Conservation (phyloP, 2,888 invertebrate genomes). For the Lepidochrysops patricia region DNA sequence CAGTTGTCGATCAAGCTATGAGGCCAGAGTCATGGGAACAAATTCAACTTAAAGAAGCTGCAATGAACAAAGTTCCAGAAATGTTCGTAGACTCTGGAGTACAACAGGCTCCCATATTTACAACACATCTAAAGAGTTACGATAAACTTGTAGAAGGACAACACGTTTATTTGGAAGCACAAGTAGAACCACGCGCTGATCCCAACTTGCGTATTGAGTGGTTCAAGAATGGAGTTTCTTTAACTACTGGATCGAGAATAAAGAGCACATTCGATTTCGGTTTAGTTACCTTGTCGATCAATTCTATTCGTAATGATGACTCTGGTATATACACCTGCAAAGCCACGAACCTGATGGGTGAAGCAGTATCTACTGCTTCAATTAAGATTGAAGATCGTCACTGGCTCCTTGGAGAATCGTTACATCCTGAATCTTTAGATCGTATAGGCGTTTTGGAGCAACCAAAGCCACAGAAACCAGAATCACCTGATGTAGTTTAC, state of each 20-base stretch:
- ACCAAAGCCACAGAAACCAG: constrained; percentile 79
- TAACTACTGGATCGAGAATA: constrained; percentile 91
- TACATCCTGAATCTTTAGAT: constrained; percentile 91
- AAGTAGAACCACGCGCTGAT: constrained; percentile 92
- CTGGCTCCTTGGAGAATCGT: constrained; percentile 89
- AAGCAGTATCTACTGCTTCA: constrained; percentile 93
- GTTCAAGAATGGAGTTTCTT: constrained; percentile 92
- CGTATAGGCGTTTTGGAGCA: constrained; percentile 91
- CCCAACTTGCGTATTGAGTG: constrained; percentile 91
- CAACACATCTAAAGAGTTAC: constrained; percentile 89
- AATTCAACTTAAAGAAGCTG: constrained; percentile 92
- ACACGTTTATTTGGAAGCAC: constrained; percentile 89
- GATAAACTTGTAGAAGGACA: constrained; percentile 90
- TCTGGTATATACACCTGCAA: constrained; percentile 97
- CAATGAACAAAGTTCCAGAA: constrained; percentile 91
- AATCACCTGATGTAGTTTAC: constrained; percentile 83
- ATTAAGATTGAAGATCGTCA: constrained; percentile 92
- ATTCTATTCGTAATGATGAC: constrained; percentile 90
- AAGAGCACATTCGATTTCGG: constrained; percentile 98
- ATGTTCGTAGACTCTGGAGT: constrained; percentile 90
- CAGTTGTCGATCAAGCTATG: constrained; percentile 87
- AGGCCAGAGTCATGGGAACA: constrained; percentile 95
- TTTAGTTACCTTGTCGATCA: constrained; percentile 92
- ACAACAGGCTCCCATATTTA: constrained; percentile 96
- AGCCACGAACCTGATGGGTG: constrained; percentile 93